Evolutionary conservation across 1,140 invertebrate species (phyloP).

Genomic region (Scaptomyza pallida): DNA sequence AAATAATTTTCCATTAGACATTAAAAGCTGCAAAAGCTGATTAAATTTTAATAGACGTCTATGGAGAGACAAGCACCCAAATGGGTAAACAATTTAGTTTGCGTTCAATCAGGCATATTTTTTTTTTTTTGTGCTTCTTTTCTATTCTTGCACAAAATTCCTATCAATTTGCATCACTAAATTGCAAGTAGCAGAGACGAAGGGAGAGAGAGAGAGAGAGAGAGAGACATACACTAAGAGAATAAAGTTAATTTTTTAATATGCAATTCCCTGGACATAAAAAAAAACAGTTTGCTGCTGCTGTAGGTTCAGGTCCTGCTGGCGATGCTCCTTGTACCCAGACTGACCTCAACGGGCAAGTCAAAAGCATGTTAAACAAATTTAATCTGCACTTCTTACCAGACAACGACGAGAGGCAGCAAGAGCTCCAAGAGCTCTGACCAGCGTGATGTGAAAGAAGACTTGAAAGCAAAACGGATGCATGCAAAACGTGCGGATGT

Average conservation of each 20-base stretch:
- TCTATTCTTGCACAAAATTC: conserved; percentile 47
- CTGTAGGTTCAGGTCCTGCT: not conserved
- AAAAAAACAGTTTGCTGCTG: conserved; percentile 50
- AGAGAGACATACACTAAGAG: conserved; percentile 6
- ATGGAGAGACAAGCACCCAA: conserved; percentile 19
- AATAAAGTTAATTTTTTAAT: conserved; percentile 80
- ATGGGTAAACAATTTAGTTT: conserved; percentile 61
- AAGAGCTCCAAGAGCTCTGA: conserved; percentile 31
- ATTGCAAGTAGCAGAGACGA: conserved; percentile 31
- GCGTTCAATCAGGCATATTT: conserved; percentile 3
- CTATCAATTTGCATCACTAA: conserved; percentile 63
- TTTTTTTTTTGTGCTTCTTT: not conserved
- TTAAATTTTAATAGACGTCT: conserved; percentile 52
- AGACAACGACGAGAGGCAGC: conserved; percentile 42
- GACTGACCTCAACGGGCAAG: conserved; percentile 53
- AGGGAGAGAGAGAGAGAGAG: not conserved
- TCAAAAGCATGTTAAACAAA: conserved; percentile 79
- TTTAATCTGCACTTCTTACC: conserved; percentile 80
- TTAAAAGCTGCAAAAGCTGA: conserved; percentile 17
- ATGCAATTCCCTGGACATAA: conserved; percentile 67
- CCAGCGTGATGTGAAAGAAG: conserved; percentile 3
- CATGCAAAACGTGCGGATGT: conserved; percentile 37
- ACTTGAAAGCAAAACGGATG: conserved; percentile 32
- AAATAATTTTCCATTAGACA: conserved; percentile 47
- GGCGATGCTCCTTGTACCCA: conserved; percentile 1